phyloP scores from a whole-genome alignment of 2,797 vertebrate genomes.

The Tapera naevia region DNA sequence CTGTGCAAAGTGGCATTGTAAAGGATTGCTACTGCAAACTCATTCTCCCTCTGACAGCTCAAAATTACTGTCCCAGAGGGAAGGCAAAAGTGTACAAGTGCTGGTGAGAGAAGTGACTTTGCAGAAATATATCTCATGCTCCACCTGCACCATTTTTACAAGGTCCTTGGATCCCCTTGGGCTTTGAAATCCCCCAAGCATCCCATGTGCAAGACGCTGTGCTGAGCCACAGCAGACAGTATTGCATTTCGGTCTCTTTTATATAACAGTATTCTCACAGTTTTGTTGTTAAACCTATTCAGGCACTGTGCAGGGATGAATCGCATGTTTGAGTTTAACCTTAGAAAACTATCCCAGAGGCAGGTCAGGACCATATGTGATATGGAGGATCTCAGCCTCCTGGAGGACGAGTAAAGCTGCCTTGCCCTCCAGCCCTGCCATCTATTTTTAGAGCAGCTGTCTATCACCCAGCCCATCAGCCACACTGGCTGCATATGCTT shows the following conservation, averaged over 20 bases:
- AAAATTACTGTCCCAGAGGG: background rate
- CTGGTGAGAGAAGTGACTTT: background rate
- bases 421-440: background rate
- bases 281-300: background rate
- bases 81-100: background rate
- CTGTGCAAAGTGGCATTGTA: background rate
- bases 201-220: background rate
- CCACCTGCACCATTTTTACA: background rate
- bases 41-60: background rate
- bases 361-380: background rate
- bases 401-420: background rate
- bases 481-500: background rate
- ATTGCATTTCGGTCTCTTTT: background rate
- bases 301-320: background rate
- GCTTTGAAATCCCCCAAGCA: background rate
- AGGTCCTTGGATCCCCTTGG: background rate
- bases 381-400: background rate
- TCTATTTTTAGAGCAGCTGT: slow-evolving; percentile 10
- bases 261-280: background rate
- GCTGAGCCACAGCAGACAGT: background rate
- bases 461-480: background rate
- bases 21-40: background rate
- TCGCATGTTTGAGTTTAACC: background rate
- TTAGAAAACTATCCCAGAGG: background rate
- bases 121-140: background rate